Evolutionary conservation across 2,113 vertebrate species (phyloP).

Genomic region (Brachypteracias leptosomus): DNA sequence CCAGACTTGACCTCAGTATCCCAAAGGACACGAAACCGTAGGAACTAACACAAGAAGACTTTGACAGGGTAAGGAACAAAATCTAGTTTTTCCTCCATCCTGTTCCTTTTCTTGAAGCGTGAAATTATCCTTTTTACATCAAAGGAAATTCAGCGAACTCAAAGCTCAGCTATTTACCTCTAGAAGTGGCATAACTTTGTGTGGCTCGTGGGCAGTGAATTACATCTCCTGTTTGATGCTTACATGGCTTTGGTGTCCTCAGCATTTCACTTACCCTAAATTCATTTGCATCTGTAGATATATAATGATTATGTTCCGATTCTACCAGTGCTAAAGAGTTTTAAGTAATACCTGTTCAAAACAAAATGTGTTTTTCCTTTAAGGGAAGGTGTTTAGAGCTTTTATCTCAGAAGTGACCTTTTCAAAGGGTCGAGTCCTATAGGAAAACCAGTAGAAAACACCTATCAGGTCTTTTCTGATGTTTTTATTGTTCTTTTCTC

Average conservation of each 20-base stretch:
- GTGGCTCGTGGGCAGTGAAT: neutral
- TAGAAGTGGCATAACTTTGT: neutral
- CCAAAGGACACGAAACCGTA: neutral
- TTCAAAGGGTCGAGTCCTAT: neutral
- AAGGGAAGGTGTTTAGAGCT: neutral
- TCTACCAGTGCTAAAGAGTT: neutral
- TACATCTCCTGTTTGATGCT: constrained; percentile 14
- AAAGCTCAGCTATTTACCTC: neutral
- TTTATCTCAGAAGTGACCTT: neutral
- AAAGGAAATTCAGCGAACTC: neutral
- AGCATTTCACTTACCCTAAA: neutral
- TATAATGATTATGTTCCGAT: neutral
- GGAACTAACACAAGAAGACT: neutral
- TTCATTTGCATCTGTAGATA: neutral
- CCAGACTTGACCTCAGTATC: neutral
- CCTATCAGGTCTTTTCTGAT: neutral
- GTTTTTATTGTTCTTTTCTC: neutral
- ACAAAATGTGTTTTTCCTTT: neutral
- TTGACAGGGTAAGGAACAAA: neutral
- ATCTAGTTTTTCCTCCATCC: neutral
- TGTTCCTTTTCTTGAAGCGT: constrained; percentile 17
- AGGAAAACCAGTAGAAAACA: neutral
- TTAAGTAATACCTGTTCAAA: neutral
- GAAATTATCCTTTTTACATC: constrained; percentile 35
- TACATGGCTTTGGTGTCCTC: constrained; percentile 1